Conservation (phyloP, 35 echinoderm and acorn worm genomes). For the Lytechinus pictus region DNA sequence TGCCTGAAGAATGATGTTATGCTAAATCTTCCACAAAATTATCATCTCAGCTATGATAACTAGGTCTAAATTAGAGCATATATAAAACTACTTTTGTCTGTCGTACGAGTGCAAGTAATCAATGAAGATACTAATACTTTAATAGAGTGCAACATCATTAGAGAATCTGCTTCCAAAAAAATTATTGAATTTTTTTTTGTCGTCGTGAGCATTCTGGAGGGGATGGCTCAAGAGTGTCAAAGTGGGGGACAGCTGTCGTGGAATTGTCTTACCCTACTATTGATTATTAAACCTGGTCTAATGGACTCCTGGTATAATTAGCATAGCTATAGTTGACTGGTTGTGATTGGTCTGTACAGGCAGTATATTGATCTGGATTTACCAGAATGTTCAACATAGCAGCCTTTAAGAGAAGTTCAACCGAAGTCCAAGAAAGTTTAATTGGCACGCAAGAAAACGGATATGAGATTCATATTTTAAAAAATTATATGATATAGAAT, state of each 20-base stretch:
- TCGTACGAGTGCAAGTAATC: neutral
- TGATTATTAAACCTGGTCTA: slow-evolving; percentile 25
- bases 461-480: too few species aligned
- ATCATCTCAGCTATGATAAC: too few species aligned
- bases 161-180: neutral
- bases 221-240: slow-evolving; percentile 15
- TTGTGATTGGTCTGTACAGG: neutral
- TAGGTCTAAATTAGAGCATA: too few species aligned
- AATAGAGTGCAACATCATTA: neutral
- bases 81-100: too few species aligned
- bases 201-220: neutral
- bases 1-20: too few species aligned
- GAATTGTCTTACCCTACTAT: neutral
- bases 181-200: slow-evolving; percentile 13
- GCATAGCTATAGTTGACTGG: neutral
- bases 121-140: neutral
- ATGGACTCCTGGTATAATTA: slow-evolving; percentile 36
- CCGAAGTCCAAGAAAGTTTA: neutral
- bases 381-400: neutral
- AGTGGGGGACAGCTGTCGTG: slow-evolving; percentile 22
- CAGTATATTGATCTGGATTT: neutral
- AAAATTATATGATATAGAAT: too few species aligned
- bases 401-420: neutral
- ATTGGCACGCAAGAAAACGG: neutral
- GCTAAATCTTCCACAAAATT: too few species aligned